Evolutionary conservation across 2,888 invertebrate species (phyloP), one percentile per base, ranked within the genome.

Genomic region (Chloroclysta siterata): DNA sequence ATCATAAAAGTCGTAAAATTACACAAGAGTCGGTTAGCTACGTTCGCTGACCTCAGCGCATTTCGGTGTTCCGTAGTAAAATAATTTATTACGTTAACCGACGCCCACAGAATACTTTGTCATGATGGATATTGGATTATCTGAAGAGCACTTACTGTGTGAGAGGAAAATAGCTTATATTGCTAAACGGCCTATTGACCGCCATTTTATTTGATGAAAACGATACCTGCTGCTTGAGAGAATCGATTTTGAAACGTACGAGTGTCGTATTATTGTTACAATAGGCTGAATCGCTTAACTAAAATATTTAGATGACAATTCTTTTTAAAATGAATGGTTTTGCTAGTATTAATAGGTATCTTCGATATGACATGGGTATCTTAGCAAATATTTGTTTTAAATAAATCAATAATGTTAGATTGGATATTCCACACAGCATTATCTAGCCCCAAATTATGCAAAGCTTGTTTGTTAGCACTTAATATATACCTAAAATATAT

Each of bases 41-140:
- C 42, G 5, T n/a, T 14, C 42, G 14, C 44, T 44, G 44, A 44
- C 44, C 44, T 39, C 36, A 1, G 62, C 72, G 63, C 70, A 61
- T 72, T 71, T 60, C 15, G 50, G 51, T 72, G 69, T 62, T 47
- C 44, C 33, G 59, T 53, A 60, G 71, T 70, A 65, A 65, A 69
- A 66, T 71, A 68, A 65, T 71, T 63, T 68, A 71, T 68, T 51
- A 60, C 60, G 66, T 71, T 72, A 74, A 70, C 68, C 69, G 67
- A 73, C 72, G 70, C 69, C 68, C 53, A 65, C 53, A 44, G 57
- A 39, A 66, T 60, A 65, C 68, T 70, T 69, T 65, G 60, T 68
- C 60, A 69, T 71, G 67, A 70, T 69, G 62, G 61, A 66, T 66
- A 62, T 70, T 69, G 41, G 60, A 68, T 69, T 62, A 69, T 63